Evolutionary conservation across 2,113 vertebrate genomes (phyloP), one percentile per base, ranked within the genome.

Genomic region (Pungitius pungitius): DNA sequence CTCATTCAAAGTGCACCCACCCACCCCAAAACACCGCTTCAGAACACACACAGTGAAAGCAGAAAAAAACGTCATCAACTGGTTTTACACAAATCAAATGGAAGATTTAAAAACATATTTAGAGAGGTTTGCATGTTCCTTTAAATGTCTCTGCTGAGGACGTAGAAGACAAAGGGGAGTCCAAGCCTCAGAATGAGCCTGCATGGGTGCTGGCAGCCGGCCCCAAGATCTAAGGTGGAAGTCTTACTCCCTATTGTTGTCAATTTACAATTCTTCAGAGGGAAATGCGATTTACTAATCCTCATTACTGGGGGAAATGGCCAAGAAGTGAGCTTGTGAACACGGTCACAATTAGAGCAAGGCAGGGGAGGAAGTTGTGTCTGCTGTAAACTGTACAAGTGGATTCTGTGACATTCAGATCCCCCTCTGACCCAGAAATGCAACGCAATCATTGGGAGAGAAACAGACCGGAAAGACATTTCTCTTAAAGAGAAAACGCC

Each of bases 221-320:
- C 81, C 83, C 83, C 80, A 67, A 78, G 73, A 30, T 30, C n/a
- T 35, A 35, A 6, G 6, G 33, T 35, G 83, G 88, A 89, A 88
- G 84, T 85, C 90, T 86, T 80, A 0, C 57, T 73, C 69, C 37
- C 81, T 14, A 59, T 78, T 85, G 80, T 76, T 78, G 82, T 77
- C 75, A 73, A 82, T 78, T 82, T 80, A 13, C 52, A 78, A 80
- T 87, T 76, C 68, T 82, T 78, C 73, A 65, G 71, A 4, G 69
- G 88, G 88, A 90, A 89, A 90, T 75, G 80, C 77, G 51, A 52
- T 78, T 69, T 55, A 65, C 67, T 86, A 86, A 91, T 85, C 79
- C 83, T 71, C 73, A 78, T 54, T 77, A 80, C 61, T 80, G 22
- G 39, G 69, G 54, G 67, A 65, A 75, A 78, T 40, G 24, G 78